Conservation (phyloP, 2,888 invertebrate species). For the Notodonta ziczac region DNA sequence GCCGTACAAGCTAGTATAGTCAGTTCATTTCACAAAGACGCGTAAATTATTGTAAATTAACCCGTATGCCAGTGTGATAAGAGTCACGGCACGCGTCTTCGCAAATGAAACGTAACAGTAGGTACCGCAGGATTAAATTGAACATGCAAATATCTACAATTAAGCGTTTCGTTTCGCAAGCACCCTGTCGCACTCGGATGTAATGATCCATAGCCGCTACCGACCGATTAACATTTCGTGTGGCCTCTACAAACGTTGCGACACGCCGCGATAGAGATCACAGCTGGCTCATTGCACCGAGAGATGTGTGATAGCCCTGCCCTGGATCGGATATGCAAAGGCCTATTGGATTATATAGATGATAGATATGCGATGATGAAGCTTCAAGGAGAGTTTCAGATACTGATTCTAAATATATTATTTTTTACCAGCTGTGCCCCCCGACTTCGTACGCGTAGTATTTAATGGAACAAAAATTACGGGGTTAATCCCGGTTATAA, state of each 20-base stretch:
- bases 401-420: too few species aligned
- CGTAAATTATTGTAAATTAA: too few species aligned
- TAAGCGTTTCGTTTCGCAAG: constrained; percentile 49
- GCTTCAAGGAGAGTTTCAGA: background rate
- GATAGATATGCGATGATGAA: background rate
- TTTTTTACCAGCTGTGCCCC: too few species aligned
- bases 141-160: constrained; percentile 43
- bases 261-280: constrained; percentile 51
- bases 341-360: background rate
- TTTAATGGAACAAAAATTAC: too few species aligned
- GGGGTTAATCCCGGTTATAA: too few species aligned
- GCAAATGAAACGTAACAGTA: too few species aligned
- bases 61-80: too few species aligned
- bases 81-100: too few species aligned
- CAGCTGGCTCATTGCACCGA: constrained; percentile 26
- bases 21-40: too few species aligned
- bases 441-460: too few species aligned
- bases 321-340: background rate
- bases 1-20: constrained; percentile 28
- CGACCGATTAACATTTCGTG: constrained; percentile 77
- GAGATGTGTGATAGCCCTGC: constrained; percentile 20
- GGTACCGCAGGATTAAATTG: constrained; percentile 34
- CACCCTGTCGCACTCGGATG: constrained; percentile 39
- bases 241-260: constrained; percentile 68
- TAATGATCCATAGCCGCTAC: constrained; percentile 63